These are phyloP conservation scores for Morbakka virulenta DNA, from an alignment of 30 jellyfish, hydroid and myxozoan species.

Conservation along the genomic window DNA sequence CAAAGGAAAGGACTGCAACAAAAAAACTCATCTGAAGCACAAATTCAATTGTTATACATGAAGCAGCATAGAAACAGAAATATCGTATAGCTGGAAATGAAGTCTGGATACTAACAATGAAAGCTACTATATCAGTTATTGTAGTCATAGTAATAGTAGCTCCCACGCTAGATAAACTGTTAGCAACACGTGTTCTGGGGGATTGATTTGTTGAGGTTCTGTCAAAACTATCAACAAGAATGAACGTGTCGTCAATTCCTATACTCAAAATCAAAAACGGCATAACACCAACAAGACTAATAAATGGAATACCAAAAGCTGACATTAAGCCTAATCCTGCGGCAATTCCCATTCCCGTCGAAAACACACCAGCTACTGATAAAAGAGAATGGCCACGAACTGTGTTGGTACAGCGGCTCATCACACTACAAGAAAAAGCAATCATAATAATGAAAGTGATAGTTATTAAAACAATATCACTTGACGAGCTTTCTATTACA, in stretches of 20 bases:
- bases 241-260: conserved; percentile 73
- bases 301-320: conserved; percentile 55
- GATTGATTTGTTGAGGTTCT: conserved; percentile 22
- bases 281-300: conserved; percentile 56
- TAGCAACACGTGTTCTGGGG: conserved; percentile 49
- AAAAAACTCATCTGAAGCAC: conserved; percentile 48
- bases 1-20: conserved; percentile 44
- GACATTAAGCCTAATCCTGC: conserved; percentile 66
- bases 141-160: conserved; percentile 81
- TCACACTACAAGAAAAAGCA: conserved; percentile 48
- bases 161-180: conserved; percentile 53
- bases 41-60: conserved; percentile 34
- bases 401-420: conserved; percentile 49
- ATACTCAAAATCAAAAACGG: conserved; percentile 70
- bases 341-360: conserved; percentile 56
- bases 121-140: conserved; percentile 61
- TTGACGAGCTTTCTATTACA: conserved; percentile 45
- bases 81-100: conserved; percentile 61
- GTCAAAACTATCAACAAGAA: conserved; percentile 59
- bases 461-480: conserved; percentile 39
- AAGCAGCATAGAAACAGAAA: conserved; percentile 59
- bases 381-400: conserved; percentile 70
- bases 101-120: conserved; percentile 38
- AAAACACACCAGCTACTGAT: conserved; percentile 42
- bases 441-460: conserved; percentile 54